These are phyloP conservation scores for Pygmarrhopalites habei DNA, from an alignment of 1,140 invertebrate genomes.

Conservation along the genomic window DNA sequence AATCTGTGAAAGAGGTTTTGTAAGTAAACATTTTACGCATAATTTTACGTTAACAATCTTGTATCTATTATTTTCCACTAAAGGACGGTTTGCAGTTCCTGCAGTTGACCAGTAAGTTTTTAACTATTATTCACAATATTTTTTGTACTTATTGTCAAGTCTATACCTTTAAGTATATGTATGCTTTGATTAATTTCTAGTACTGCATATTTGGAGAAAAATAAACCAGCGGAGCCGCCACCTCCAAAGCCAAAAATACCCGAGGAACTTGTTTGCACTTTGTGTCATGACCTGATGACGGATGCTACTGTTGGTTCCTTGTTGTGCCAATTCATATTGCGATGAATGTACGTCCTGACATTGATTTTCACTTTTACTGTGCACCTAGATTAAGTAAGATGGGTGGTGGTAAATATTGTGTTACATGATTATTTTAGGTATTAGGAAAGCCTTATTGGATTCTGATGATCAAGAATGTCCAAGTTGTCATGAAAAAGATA, in stretches of 20 bases:
- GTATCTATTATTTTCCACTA: no score
- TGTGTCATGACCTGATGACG: conserved; percentile 86
- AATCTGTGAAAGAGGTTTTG: no score
- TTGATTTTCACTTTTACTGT: neutral
- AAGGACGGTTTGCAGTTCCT: conserved; percentile 84
- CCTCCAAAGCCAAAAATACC: conserved; percentile 74
- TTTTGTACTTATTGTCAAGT: neutral
- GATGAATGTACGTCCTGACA: conserved; percentile 87
- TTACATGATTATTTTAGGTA: conserved; percentile 54
- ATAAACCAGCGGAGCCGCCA: conserved; percentile 54
- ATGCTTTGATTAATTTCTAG: no score
- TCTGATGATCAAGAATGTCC: conserved; percentile 93
- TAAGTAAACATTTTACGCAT: no score
- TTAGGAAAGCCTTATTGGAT: conserved; percentile 76
- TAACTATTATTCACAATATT: neutral
- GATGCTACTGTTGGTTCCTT: conserved; percentile 96
- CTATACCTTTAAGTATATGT: no score
- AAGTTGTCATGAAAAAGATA: conserved; percentile 82
- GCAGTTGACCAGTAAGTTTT: conserved; percentile 75
- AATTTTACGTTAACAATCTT: no score
- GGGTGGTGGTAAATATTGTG: no score
- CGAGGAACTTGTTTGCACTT: conserved; percentile 78
- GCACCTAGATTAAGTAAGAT: no score
- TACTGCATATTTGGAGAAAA: conserved; percentile 68
- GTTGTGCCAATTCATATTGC: conserved; percentile 88